Conservation (phyloP, 2,888 invertebrate genomes). For the Mythimna vitellina region DNA sequence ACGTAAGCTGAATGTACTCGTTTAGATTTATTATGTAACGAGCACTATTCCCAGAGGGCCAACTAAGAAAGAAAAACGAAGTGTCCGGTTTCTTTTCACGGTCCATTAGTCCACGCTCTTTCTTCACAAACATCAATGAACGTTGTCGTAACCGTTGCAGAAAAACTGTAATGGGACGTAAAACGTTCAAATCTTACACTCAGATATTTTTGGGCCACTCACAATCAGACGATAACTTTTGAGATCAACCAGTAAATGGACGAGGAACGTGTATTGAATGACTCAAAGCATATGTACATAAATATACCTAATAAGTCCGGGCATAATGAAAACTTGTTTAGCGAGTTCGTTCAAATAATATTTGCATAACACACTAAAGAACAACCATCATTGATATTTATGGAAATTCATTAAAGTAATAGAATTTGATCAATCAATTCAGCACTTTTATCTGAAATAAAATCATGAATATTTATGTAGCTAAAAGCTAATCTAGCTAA, state of each 20-base stretch:
- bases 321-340: constrained; percentile 51
- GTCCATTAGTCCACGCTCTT: constrained; percentile 60
- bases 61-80: constrained; percentile 60
- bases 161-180: constrained; percentile 57
- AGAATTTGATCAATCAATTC: constrained; percentile 25
- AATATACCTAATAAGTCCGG: constrained; percentile 7
- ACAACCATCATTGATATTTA: constrained; percentile 26
- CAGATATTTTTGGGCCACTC: constrained; percentile 32
- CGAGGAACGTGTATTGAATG: constrained; percentile 40
- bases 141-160: constrained; percentile 51
- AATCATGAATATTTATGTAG: constrained; percentile 20
- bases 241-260: constrained; percentile 22
- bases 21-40: constrained; percentile 50
- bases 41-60: constrained; percentile 36
- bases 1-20: constrained; percentile 39
- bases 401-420: constrained; percentile 16
- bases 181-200: constrained; percentile 37
- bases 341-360: constrained; percentile 30
- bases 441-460: constrained; percentile 6
- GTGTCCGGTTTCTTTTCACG: constrained; percentile 60
- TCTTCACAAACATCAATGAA: constrained; percentile 55
- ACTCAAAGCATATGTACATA: constrained; percentile 36
- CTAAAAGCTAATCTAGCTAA: constrained; percentile 20
- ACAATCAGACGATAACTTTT: constrained; percentile 34
- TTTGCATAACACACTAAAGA: constrained; percentile 38